Conservation (phyloP, 1,140 invertebrate species). For the Aporrectodea caliginosa region DNA sequence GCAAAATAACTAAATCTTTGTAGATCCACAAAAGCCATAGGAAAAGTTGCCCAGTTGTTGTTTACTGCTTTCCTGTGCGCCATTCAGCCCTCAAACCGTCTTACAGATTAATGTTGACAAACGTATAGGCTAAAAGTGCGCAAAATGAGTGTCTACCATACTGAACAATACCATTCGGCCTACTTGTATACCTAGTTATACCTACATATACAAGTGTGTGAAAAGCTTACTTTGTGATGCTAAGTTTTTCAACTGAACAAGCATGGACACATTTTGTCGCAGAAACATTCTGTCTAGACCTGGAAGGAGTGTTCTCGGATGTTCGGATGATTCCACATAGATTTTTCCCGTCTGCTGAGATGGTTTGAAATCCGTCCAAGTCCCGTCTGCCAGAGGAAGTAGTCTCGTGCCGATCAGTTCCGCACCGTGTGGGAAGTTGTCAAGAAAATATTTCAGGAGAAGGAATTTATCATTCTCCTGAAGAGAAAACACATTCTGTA, state of each 20-base stretch:
- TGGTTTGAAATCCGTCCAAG: slow-evolving; percentile 13
- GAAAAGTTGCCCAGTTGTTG: too few relatives aligned
- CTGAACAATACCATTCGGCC: too few relatives aligned
- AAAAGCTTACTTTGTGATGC: background rate
- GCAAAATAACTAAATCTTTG: too few relatives aligned
- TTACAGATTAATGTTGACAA: too few relatives aligned
- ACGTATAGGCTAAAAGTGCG: too few relatives aligned
- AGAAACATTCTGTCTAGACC: background rate
- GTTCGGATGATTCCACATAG: background rate
- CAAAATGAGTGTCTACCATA: too few relatives aligned
- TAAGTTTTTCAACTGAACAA: background rate
- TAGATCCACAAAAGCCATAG: too few relatives aligned
- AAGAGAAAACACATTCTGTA: background rate
- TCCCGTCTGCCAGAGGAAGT: background rate
- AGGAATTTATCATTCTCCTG: slow-evolving; percentile 5
- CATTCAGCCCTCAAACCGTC: too few relatives aligned
- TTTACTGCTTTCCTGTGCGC: too few relatives aligned
- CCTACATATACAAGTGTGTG: too few relatives aligned
- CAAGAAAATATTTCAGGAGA: slow-evolving; percentile 19
- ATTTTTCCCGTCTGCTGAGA: background rate
- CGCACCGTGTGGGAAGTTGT: background rate
- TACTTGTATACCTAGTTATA: too few relatives aligned
- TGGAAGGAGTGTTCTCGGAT: background rate
- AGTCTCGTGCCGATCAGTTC: background rate
- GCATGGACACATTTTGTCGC: background rate